Percentiles rank a stretch among this genome's conserved stretches.
These are phyloP conservation scores for Plutomurus gul DNA, from an alignment of 1,140 invertebrate species.

Conservation along the genomic window DNA sequence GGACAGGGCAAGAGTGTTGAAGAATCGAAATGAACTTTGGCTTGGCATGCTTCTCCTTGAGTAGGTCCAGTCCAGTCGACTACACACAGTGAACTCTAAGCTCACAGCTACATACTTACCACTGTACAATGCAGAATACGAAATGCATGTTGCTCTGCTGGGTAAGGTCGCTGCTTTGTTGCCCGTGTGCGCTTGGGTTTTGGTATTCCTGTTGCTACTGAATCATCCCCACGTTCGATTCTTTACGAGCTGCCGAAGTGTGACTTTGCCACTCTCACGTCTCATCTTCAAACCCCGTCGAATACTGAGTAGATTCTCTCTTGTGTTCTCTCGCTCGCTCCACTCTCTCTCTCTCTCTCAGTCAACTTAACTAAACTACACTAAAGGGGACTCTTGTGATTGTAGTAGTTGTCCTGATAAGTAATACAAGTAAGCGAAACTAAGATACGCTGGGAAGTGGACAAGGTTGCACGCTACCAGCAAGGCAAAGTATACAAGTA, in stretches of 20 bases:
- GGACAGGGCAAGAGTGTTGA: not conserved
- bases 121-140: slow-evolving; percentile 3
- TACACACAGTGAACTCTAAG: no score
- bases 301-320: slow-evolving; percentile 49
- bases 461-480: not conserved
- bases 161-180: not conserved
- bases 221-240: slow-evolving; percentile 51
- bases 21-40: slow-evolving; percentile 21
- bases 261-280: slow-evolving; percentile 54
- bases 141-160: not conserved
- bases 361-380: not conserved
- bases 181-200: not conserved
- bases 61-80: slow-evolving; percentile 8
- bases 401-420: no score
- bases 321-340: not conserved
- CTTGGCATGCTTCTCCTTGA: not conserved
- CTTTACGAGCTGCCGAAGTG: slow-evolving; percentile 54
- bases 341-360: no score
- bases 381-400: no score
- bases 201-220: slow-evolving; percentile 46
- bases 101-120: no score
- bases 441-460: not conserved
- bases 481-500: not conserved
- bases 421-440: not conserved
- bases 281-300: slow-evolving; percentile 41